Conservation (phyloP, 2,113 vertebrate genomes). For the Syrmaticus mikado region DNA sequence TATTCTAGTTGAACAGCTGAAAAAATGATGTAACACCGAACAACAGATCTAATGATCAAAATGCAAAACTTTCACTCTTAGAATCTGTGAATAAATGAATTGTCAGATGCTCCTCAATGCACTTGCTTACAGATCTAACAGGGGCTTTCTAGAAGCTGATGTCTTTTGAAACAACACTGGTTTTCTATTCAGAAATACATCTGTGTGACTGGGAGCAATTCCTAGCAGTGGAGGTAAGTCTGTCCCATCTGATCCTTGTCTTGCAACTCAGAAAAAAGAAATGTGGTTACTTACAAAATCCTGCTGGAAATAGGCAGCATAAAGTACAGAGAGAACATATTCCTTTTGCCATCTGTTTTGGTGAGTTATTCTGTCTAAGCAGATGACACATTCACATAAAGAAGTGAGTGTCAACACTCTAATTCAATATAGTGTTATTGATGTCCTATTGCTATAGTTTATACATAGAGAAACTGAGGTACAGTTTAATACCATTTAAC, state of each 20-base stretch:
- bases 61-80: not conserved
- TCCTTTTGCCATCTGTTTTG: accelerated
- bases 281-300: not conserved
- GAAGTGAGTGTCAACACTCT: not conserved
- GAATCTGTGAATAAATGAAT: not conserved
- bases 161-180: not conserved
- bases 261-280: not conserved
- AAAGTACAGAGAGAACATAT: accelerated
- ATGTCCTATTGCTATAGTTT: not conserved
- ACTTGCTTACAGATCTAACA: not conserved
- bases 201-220: not conserved
- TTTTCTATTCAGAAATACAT: not conserved
- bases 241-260: not conserved
- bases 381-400: not conserved
- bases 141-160: not conserved
- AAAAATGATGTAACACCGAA: not conserved
- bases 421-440: not conserved
- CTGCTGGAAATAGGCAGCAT: not conserved
- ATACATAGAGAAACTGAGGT: not conserved
- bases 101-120: not conserved
- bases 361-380: not conserved
- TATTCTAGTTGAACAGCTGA: not conserved
- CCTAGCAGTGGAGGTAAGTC: not conserved
- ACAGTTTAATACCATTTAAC: not conserved
- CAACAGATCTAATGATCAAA: not conserved